Base-by-base conservation (phyloP, 2,888 invertebrate species). In the Strigamia crassipes region DNA sequence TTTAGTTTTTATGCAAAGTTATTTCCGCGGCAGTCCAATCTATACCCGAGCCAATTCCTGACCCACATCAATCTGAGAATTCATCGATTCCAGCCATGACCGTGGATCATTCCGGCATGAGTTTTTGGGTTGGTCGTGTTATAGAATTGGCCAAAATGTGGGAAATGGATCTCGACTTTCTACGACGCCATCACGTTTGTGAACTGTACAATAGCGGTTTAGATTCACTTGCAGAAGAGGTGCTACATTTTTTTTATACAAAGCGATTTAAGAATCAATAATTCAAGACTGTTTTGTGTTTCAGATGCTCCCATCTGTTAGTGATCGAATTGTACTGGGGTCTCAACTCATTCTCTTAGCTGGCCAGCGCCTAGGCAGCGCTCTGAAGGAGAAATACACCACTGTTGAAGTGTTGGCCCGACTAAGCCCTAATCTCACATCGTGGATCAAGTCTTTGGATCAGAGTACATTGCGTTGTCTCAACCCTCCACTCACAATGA, bases 111-210 rank as follows among this genome's bases (percentile, higher is more conserved):
- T 86, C 90, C 61, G 88, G 87, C 91, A 85, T 88, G 90, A 66
- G 86, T 88, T 83, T 83, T 15, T 96, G 95, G 94, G 93, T 94
- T 88, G 90, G 92, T 81, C 92, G 92, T 85, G 92, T 94, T 81
- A 89, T 92, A 73, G 89, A 90, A 12, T 87, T 96, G 81, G 93
- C 94, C 0, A 91, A 92, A 34, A 90, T 93, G 81, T 96, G 96
- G 95, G 91, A 92, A 84, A 89, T 96, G 81, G 92, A 94, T 84
- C 89, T 90, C 18, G 94, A 94, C 86, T 90, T 91, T 78, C 89
- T 97, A 66, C 91, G 92, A 84, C 91, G 94, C 81, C 93, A 94
- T 87, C 94, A 96, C 90, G 93, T 94, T 83, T 90, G 90, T 86
- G 90, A 90, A 86, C 89, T 92, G 77, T 92, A 92, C 85, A 88